phyloP scores from a whole-genome alignment of 2,113 vertebrate species.

The Eulemur macaco region DNA sequence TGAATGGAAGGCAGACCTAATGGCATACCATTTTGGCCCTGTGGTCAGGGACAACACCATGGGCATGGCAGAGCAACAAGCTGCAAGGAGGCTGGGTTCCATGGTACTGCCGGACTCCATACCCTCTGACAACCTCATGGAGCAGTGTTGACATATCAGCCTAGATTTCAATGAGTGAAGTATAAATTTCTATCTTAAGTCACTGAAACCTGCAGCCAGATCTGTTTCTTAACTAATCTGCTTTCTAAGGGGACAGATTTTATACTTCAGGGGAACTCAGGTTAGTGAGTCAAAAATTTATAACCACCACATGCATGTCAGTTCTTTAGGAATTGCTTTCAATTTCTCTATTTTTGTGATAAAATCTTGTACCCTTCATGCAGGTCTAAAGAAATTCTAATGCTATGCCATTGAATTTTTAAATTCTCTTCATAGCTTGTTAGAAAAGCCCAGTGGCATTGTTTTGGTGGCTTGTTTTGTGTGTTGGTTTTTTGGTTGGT shows the following conservation, averaged over 20 bases:
- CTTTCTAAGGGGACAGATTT: slow-evolving; percentile 21
- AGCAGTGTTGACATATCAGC: not conserved
- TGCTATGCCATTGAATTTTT: not conserved
- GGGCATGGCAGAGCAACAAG: not conserved
- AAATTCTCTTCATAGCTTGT: not conserved
- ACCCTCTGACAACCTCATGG: not conserved
- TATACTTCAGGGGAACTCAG: not conserved
- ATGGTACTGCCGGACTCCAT: fast-evolving
- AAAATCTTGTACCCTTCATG: not conserved
- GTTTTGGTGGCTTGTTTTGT: not conserved
- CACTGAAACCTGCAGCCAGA: not conserved
- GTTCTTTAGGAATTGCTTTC: not conserved
- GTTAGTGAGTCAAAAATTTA: slow-evolving; percentile 33
- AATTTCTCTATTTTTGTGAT: not conserved
- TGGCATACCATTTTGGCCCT: not conserved
- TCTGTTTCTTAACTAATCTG: not conserved
- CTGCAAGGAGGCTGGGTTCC: not conserved
- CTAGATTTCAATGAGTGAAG: not conserved
- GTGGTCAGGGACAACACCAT: not conserved
- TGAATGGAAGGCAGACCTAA: not conserved
- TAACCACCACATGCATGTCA: not conserved
- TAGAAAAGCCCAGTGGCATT: not conserved
- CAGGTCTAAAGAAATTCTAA: not conserved
- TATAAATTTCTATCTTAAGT: not conserved
- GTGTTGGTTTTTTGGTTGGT: not conserved